Percentiles rank a stretch among this genome's conserved stretches.
These are phyloP conservation scores for Lutraria lutraria DNA, from an alignment of 2,888 invertebrate genomes.

Conservation along the genomic window DNA sequence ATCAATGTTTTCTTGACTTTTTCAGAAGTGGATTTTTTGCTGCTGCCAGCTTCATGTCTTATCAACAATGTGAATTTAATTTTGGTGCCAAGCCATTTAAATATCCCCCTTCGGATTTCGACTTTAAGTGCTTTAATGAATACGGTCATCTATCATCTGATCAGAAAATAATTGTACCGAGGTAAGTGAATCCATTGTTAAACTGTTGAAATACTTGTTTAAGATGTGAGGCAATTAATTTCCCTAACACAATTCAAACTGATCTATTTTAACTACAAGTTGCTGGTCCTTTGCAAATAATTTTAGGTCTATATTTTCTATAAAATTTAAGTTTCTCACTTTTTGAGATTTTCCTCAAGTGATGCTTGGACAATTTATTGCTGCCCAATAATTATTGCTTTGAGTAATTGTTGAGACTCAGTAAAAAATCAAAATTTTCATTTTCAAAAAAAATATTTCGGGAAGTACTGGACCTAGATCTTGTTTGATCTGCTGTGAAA, in stretches of 20 bases:
- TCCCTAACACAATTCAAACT: neutral
- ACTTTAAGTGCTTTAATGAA: conserved; percentile 93
- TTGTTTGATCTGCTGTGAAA: too few relatives aligned
- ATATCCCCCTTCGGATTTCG: conserved; percentile 91
- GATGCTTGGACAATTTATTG: too few relatives aligned
- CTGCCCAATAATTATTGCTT: too few relatives aligned
- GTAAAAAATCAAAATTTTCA: too few relatives aligned
- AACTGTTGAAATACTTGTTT: neutral
- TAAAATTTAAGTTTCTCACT: too few relatives aligned
- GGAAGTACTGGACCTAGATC: too few relatives aligned
- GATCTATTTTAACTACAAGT: too few relatives aligned
- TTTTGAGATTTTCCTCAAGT: too few relatives aligned
- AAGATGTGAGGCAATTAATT: neutral
- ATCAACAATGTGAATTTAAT: conserved; percentile 97
- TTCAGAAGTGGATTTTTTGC: conserved; percentile 95
- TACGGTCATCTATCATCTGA: conserved; percentile 92
- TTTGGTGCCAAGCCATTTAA: conserved; percentile 94
- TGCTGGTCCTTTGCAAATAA: too few relatives aligned
- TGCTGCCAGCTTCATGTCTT: conserved; percentile 98
- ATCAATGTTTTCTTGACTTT: neutral
- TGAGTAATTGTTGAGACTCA: too few relatives aligned
- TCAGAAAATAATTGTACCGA: conserved; percentile 93
- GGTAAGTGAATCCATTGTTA: conserved; percentile 83
- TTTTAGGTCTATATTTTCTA: too few relatives aligned
- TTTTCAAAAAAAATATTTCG: too few relatives aligned